These are phyloP conservation scores for Rapana venosa DNA, from an alignment of 2,888 invertebrate genomes.

Conservation along the genomic window DNA sequence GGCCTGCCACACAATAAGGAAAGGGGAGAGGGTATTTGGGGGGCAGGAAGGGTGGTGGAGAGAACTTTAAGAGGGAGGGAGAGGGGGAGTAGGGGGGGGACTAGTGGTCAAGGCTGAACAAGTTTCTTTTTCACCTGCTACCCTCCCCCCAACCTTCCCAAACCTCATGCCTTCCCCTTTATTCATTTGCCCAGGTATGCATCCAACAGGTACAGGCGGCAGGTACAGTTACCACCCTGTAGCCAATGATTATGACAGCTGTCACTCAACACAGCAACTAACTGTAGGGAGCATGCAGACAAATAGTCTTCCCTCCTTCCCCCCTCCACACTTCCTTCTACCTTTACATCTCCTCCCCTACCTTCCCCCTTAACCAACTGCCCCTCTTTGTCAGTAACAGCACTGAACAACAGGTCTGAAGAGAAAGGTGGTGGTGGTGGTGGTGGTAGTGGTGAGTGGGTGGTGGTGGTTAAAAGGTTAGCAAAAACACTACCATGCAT, in stretches of 20 bases:
- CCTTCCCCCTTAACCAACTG: too few relatives aligned
- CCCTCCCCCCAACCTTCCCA: neutral
- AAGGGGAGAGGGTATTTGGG: too few relatives aligned
- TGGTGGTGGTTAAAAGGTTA: neutral
- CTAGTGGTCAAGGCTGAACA: neutral
- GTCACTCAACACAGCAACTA: neutral
- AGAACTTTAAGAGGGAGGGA: too few relatives aligned
- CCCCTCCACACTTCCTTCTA: neutral
- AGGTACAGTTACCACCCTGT: neutral
- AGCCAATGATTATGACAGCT: constrained; percentile 19
- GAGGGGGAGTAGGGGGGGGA: too few relatives aligned
- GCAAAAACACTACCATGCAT: constrained; percentile 2
- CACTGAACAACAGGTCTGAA: too few relatives aligned
- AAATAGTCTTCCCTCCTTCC: neutral
- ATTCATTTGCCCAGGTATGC: neutral
- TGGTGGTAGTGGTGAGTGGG: too few relatives aligned
- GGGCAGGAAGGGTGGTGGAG: too few relatives aligned
- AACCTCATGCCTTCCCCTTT: neutral
- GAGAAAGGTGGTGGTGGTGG: too few relatives aligned
- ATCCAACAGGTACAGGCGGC: neutral
- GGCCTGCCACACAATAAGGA: too few relatives aligned
- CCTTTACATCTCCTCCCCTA: too few relatives aligned
- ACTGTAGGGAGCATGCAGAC: neutral
- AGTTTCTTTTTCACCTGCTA: neutral
- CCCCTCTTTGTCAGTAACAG: too few relatives aligned